Base-by-base conservation (phyloP, 2,888 invertebrate species). In the Calliopum simillimum region DNA sequence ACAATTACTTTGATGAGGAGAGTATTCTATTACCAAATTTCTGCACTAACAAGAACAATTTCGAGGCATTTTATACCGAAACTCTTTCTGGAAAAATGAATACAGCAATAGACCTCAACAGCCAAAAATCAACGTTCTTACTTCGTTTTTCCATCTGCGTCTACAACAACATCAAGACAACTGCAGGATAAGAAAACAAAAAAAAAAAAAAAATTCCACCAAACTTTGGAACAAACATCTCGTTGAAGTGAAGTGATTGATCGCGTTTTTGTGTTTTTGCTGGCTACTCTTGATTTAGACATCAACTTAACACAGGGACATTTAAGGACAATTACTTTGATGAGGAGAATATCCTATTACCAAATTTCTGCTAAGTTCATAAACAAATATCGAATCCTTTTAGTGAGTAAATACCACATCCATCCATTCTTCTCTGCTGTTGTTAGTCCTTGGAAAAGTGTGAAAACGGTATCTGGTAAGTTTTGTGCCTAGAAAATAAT, bases 371-470 rank as follows among this genome's bases (percentile, higher is more conserved):
- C 33, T 4, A 63, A 23, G 44, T 66, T n/a, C n/a, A 51, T 46
- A 46, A 49, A 53, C 25, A 25, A n/a, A 23, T 43, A 66, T 33
- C 47, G 51, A 61, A 59, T 23, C 21, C 41, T 62, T 68, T 62
- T 68, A 68, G 62, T 68, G 61, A 68, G 62, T 68, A 68, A 67
- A 47, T 62, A 53, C 16, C 61, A 62, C 55, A 68, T 53, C 25
- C 44, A 49, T 33, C n/a, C 55, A n/a, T 19, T 25, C 16, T 23
- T 58, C 33, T 47, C 62, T 68, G 68, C 62, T 68, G 61, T 68
- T 61, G 61, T 68, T 68, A 68, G 62, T 61, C 68, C 62, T 62
- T 68, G 47, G 62, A 16, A 53, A 51, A 62, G 62, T 68, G 68
- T 62, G 67, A 41, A 44, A 49, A 49, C 47, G 43, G 68, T 62